Conservation (phyloP, 2,797 vertebrate species). For the Centroberyx gerrardi region DNA sequence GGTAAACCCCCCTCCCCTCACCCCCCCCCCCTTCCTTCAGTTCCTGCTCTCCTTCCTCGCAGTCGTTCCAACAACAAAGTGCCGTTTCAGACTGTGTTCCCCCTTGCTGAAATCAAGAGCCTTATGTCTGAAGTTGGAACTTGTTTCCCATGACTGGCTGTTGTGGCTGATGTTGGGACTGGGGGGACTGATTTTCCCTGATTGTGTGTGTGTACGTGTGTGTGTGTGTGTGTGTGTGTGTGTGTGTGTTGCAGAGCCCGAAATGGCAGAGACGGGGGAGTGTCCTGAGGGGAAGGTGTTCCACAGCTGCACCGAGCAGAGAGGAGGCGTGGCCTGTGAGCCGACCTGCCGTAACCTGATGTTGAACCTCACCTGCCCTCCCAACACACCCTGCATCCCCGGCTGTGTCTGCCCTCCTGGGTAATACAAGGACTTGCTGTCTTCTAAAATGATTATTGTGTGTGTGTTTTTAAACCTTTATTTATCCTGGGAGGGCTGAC, state of each 20-base stretch:
- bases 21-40: slow-evolving; percentile 29
- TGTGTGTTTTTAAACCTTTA: neutral
- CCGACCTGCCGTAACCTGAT: slow-evolving; percentile 95
- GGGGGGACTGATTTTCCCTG: slow-evolving; percentile 50
- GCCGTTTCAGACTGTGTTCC: slow-evolving; percentile 65
- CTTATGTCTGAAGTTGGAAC: slow-evolving; percentile 63
- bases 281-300: slow-evolving; percentile 96
- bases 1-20: slow-evolving; percentile 71
- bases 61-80: slow-evolving; percentile 71
- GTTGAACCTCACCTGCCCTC: slow-evolving; percentile 97
- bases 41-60: slow-evolving; percentile 38
- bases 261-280: slow-evolving; percentile 84
- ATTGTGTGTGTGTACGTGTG: slow-evolving; percentile 9
- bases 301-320: slow-evolving; percentile 93
- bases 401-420: slow-evolving; percentile 95
- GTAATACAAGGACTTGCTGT: slow-evolving; percentile 79
- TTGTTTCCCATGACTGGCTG: slow-evolving; percentile 70
- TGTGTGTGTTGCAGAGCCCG: slow-evolving; percentile 77
- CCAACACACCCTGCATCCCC: slow-evolving; percentile 93
- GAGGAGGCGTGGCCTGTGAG: slow-evolving; percentile 93
- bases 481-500: slow-evolving; percentile 2
- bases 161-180: slow-evolving; percentile 39
- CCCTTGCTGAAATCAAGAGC: slow-evolving; percentile 69
- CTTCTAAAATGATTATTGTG: slow-evolving; percentile 10
- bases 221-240: slow-evolving; percentile 5